Percentiles rank a stretch among this genome's conserved stretches.
Conservation (phyloP, 2,888 invertebrate species). For the Trissolcus japonicus region DNA sequence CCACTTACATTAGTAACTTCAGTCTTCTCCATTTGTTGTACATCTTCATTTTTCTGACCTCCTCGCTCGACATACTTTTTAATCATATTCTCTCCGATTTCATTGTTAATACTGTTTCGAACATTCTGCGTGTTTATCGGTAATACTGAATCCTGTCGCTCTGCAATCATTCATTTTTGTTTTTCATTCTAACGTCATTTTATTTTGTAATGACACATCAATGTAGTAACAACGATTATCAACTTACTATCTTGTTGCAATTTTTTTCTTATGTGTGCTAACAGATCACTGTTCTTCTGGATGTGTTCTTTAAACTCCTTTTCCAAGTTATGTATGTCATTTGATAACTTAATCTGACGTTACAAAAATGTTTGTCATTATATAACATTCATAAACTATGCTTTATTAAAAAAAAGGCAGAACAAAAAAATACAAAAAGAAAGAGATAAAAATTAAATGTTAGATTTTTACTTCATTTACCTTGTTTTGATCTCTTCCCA, state of each 20-base stretch:
- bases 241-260: slow-evolving; percentile 62
- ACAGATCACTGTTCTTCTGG: slow-evolving; percentile 64
- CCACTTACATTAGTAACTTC: slow-evolving; percentile 28
- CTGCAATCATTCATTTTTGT: slow-evolving; percentile 14
- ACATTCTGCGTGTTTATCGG: slow-evolving; percentile 18
- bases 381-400: background rate
- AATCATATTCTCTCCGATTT: slow-evolving; percentile 43
- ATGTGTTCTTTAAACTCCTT: slow-evolving; percentile 67
- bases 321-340: slow-evolving; percentile 67
- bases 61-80: slow-evolving; percentile 48
- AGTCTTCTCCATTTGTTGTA: slow-evolving; percentile 38
- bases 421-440: background rate
- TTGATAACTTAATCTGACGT: slow-evolving; percentile 63
- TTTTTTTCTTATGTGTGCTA: slow-evolving; percentile 63
- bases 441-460: background rate
- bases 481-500: slow-evolving; percentile 70
- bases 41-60: slow-evolving; percentile 29
- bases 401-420: background rate
- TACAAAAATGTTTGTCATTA: background rate
- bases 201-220: background rate
- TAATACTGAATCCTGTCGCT: slow-evolving; percentile 40
- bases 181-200: background rate
- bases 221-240: background rate
- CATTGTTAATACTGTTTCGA: slow-evolving; percentile 42
- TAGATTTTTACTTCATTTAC: slow-evolving; percentile 51